Percentiles rank a stretch among this genome's conserved stretches.
phyloP scores from a whole-genome alignment of 1,140 invertebrate species.

The Plutomurus gul region DNA sequence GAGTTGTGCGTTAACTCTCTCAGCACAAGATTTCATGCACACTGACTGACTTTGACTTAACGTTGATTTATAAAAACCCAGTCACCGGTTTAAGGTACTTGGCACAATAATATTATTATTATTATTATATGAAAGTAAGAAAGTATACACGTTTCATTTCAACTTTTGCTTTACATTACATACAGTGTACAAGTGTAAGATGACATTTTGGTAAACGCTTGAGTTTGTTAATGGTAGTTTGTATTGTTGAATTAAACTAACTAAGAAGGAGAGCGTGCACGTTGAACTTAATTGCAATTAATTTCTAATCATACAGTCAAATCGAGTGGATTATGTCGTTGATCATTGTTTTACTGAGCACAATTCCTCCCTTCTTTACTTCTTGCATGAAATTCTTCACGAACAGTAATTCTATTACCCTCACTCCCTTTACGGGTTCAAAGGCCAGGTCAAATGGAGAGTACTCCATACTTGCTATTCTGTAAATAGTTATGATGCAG shows the following conservation, averaged over 20 bases:
- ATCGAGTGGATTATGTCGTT: constrained; percentile 39
- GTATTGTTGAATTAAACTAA: too few species aligned
- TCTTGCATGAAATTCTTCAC: constrained; percentile 41
- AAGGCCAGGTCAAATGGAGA: constrained; percentile 41
- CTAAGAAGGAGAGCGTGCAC: too few species aligned
- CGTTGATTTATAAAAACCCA: neutral
- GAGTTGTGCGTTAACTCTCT: too few species aligned
- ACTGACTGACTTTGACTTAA: constrained; percentile 5
- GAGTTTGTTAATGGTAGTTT: too few species aligned
- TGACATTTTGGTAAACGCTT: too few species aligned
- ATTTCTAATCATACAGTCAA: neutral
- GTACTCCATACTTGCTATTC: constrained; percentile 29
- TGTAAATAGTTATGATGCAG: constrained; percentile 29
- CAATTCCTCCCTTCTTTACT: constrained; percentile 27
- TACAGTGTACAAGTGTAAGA: too few species aligned
- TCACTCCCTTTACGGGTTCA: constrained; percentile 29
- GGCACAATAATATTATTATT: too few species aligned
- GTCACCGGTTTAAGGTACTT: too few species aligned
- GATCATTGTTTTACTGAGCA: constrained; percentile 32
- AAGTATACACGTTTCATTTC: too few species aligned
- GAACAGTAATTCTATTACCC: constrained; percentile 40
- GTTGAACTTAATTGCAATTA: too few species aligned
- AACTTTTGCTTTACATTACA: too few species aligned
- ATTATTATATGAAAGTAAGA: too few species aligned
- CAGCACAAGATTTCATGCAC: neutral